Percentiles rank a stretch among this genome's conserved stretches.
phyloP scores from a whole-genome alignment of 1,140 invertebrate genomes.

The Alviniconcha marisindica region DNA sequence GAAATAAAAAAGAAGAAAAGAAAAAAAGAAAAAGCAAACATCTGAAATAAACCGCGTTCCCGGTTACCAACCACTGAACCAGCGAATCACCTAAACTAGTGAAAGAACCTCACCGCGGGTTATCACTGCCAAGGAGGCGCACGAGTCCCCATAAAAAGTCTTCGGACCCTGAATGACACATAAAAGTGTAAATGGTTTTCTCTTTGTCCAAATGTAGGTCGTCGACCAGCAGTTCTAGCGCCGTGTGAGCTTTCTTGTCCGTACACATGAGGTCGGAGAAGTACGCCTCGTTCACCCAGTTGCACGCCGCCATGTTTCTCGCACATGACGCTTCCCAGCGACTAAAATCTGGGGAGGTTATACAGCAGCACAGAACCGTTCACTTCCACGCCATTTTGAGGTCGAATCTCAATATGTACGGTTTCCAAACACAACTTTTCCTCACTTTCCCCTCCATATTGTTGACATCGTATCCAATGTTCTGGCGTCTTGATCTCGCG shows the following conservation, averaged over 20 bases:
- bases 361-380: too few relatives aligned
- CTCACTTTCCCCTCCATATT: constrained; percentile 41
- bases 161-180: constrained; percentile 73
- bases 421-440: not conserved
- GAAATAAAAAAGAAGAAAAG: not conserved
- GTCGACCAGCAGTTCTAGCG: constrained; percentile 73
- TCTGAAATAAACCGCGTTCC: not conserved
- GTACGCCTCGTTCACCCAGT: constrained; percentile 71
- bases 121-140: constrained; percentile 69
- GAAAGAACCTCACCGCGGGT: constrained; percentile 66
- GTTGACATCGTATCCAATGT: constrained; percentile 58
- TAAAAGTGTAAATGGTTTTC: constrained; percentile 67
- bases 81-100: too few relatives aligned
- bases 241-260: constrained; percentile 61
- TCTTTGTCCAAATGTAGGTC: constrained; percentile 74
- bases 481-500: constrained; percentile 36
- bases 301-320: constrained; percentile 58
- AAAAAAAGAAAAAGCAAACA: not conserved
- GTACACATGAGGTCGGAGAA: constrained; percentile 64
- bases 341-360: not conserved
- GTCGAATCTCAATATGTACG: too few relatives aligned
- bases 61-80: not conserved
- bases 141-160: constrained; percentile 74
- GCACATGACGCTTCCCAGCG: constrained; percentile 3
- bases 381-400: too few relatives aligned